Base-by-base conservation (phyloP, 2,888 invertebrate species). In the Hirtodrosophila alboralis region DNA sequence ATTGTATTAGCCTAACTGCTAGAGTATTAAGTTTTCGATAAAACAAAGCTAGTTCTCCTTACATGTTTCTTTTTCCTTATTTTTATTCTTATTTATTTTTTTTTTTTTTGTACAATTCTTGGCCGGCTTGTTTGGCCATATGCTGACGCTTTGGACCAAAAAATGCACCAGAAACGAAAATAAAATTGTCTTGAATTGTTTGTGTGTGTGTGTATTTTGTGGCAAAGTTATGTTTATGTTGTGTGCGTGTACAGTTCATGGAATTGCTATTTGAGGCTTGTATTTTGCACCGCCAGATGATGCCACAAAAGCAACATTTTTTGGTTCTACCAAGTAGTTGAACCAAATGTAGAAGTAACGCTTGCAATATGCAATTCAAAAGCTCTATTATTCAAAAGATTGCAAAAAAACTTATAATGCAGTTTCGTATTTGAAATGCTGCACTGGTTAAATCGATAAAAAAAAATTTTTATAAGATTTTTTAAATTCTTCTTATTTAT, bases 191-290 rank as follows among this genome's bases (percentile, higher is more conserved):
- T 23, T 6, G 23, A 6, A 6, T 2, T 23, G 23, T 23, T 6
- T 23, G 8, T 5, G 23, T 6, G 23, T 23, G 23, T 23, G 27
- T 44, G 54, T 36, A 37, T 48, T 61, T 57, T 63, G 43, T 51
- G 48, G 48, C 36, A 37, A 60, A 45, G 56, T 72, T 63, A 64
- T 75, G 62, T 72, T 56, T 79, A 71, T 75, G 67, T 64, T 62
- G 53, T 68, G 58, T 83, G 72, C 65, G 75, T 75, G 72, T 49
- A 53, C 54, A 54, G 76, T 75, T 72, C 80, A 75, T 79, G 69
- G 69, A 84, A 77, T 79, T 79, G 69, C 54, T 41, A 84, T 75
- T 77, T 79, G 45, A 63, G 60, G 58, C 57, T 61, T 53, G 68
- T 60, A 60, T 62, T 71, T 59, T 52, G 43, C 43, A 62, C 30